These are phyloP conservation scores for Myotis findleyi DNA, from an alignment of 2,797 vertebrate species.

Conservation along the genomic window DNA sequence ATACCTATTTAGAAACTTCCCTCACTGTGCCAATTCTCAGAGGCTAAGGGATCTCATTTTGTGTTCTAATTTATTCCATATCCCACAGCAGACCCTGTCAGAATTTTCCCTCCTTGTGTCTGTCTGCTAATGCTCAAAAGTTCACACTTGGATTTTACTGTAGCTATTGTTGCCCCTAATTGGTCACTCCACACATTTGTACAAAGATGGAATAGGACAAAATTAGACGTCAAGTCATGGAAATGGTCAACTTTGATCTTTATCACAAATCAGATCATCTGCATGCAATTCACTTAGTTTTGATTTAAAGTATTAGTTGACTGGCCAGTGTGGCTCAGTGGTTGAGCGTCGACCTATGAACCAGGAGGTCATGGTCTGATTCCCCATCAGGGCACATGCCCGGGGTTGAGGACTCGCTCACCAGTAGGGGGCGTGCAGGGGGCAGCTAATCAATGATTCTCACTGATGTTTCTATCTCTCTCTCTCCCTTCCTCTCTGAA, in stretches of 20 bases:
- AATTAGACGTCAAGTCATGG: not conserved
- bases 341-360: no score
- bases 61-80: not conserved
- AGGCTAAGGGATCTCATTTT: not conserved
- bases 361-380: no score
- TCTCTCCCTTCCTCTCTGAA: no score
- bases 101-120: not conserved
- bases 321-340: no score
- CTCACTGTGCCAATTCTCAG: not conserved
- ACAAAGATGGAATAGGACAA: not conserved
- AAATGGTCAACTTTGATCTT: not conserved
- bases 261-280: constrained; percentile 20
- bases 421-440: no score
- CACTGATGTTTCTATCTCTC: no score
- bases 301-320: constrained; percentile 52
- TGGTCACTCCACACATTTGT: not conserved
- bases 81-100: not conserved
- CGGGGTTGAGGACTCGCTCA: no score
- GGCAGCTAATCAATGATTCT: no score
- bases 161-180: not conserved
- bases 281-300: not conserved
- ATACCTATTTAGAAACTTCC: not conserved
- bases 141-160: not conserved
- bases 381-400: no score
- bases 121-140: not conserved